Evolutionary conservation across 1,140 invertebrate genomes (phyloP).

Genomic region (Sweltsa coloradensis): DNA sequence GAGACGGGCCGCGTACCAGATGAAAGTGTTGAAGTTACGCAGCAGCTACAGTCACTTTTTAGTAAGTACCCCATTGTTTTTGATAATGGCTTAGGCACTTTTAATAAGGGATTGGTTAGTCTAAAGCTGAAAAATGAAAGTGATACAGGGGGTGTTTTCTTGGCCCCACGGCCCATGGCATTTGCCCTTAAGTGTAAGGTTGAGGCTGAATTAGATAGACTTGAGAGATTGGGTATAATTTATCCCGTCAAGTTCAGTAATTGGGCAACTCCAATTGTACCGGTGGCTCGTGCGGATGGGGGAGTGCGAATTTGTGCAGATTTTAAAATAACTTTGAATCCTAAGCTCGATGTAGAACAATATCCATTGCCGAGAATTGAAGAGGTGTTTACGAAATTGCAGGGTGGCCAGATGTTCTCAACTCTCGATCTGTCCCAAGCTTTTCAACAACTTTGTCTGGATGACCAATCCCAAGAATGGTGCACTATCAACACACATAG

Average conservation of each 20-base stretch:
- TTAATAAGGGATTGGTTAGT: not conserved
- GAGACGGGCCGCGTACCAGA: not conserved
- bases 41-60: not conserved
- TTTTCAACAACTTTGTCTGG: slow-evolving; percentile 1
- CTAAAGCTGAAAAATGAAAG: slow-evolving; percentile 2
- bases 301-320: slow-evolving; percentile 31
- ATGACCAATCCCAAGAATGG: slow-evolving; percentile 6
- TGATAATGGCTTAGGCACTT: not conserved
- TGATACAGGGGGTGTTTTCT: slow-evolving; percentile 22
- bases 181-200: slow-evolving; percentile 28
- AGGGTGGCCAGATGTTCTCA: slow-evolving; percentile 15
- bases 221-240: slow-evolving; percentile 24
- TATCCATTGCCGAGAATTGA: slow-evolving; percentile 19
- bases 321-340: slow-evolving; percentile 25
- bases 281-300: slow-evolving; percentile 31
- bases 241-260: slow-evolving; percentile 18
- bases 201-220: slow-evolving; percentile 27
- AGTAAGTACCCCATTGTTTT: not conserved
- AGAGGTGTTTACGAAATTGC: slow-evolving; percentile 16
- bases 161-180: slow-evolving; percentile 27
- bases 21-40: not conserved
- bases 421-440: slow-evolving; percentile 13
- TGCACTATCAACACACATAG: slow-evolving; percentile 21
- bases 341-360: slow-evolving; percentile 12
- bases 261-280: slow-evolving; percentile 33